Base-by-base conservation (phyloP, 1,140 invertebrate species). In the Aphelenchoides fujianensis region DNA sequence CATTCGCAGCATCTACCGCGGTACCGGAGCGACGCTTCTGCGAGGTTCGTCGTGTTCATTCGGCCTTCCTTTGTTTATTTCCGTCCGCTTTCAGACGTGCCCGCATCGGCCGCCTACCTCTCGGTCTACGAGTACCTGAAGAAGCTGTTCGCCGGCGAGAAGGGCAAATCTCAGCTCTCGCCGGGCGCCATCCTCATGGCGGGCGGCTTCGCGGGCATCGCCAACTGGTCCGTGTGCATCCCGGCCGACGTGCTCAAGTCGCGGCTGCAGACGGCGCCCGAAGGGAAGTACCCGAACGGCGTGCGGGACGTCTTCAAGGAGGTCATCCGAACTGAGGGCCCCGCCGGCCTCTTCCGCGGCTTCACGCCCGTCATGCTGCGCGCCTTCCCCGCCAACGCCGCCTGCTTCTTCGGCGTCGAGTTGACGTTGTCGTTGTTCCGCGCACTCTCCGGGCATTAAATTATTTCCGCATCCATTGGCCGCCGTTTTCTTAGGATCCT, bases 81-180 rank as follows among this genome's bases (percentile, higher is more conserved):
- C 27, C n/a, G n/a, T n/a, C n/a, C n/a, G n/a, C n/a, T 74, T 75
- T n/a, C 71, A 90, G 93, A 98, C 89, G 90, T 97, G 70, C 96
- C 96, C 69, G 94, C 94, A 1, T 93, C 91, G 86, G 95, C 94
- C 52, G 90, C 95, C 87, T 98, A 98, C 86, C 98, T 98, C 84
- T 90, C 95, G 87, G 91, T 92, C 0, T 98, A 98, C 83, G 95
- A 98, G 85, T 91, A 88, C 85, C 84, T 97, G 0, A 91, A 96
- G 85, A 86, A 89, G 72, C 81, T 87, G 28, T 84, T 93, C 72
- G 89, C 89, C 30, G 90, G 5, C 85, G 87, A 63, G 88, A 88
- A 70, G 85, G n/a, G n/a, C n/a, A 34, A 86, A 90, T 41, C 77
- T 92, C 12, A 90, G 90, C 74, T 86, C 91, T 68, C 64, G 89